Evolutionary conservation across 2,113 vertebrate genomes (phyloP).

Genomic region (Echinops telfairi): DNA sequence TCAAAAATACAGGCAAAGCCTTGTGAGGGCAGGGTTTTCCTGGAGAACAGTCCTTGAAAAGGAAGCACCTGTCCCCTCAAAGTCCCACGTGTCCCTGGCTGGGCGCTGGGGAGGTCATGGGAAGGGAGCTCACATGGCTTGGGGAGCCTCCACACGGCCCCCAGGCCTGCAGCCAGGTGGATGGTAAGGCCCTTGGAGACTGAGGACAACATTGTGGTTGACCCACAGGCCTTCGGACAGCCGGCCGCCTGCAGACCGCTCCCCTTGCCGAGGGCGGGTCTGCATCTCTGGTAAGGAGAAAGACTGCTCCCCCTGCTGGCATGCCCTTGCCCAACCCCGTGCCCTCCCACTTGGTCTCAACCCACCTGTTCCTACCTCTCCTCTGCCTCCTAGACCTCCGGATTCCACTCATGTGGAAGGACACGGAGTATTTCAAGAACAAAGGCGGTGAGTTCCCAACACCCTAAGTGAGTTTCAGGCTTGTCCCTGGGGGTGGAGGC

Average conservation of each 20-base stretch:
- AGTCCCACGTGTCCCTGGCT: not conserved
- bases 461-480: not conserved
- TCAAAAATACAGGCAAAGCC: not conserved
- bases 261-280: conserved; percentile 93
- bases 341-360: not conserved
- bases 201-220: conserved; percentile 49
- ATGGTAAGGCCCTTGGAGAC: not conserved
- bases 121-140: not conserved
- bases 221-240: conserved; percentile 91
- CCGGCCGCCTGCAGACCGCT: conserved; percentile 87
- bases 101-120: not conserved
- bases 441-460: conserved; percentile 93
- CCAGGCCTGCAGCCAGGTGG: too few species aligned
- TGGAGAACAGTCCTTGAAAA: not conserved
- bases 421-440: conserved; percentile 98
- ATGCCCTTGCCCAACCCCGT: not conserved
- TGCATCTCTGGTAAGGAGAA: conserved; percentile 92
- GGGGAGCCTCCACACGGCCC: not conserved
- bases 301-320: not conserved
- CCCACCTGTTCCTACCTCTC: not conserved
- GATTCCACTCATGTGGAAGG: conserved; percentile 98
- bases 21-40: not conserved
- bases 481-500: not conserved
- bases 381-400: conserved; percentile 90
- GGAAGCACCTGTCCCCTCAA: not conserved